phyloP scores from a whole-genome alignment of 2,797 vertebrate species.

The Sphenopsis melanotis region DNA sequence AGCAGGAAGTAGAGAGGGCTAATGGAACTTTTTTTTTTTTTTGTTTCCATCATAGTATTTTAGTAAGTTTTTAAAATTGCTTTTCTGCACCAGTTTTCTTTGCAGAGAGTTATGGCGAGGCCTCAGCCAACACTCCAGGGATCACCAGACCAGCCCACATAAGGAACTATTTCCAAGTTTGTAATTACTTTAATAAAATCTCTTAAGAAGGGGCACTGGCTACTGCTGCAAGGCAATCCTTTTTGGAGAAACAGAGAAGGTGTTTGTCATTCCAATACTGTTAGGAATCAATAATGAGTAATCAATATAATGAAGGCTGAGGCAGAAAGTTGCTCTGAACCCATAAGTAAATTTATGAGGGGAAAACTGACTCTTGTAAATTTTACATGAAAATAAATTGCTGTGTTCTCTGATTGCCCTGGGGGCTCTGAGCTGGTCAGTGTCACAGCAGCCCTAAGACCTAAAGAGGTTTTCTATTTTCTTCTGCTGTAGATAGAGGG shows the following conservation, averaged over 20 bases:
- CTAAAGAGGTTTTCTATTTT: background rate
- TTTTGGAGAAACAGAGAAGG: background rate
- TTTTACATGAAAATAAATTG: background rate
- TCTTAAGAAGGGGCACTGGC: background rate
- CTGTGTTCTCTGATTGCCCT: background rate
- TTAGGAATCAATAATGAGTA: background rate
- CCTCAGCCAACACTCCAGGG: background rate
- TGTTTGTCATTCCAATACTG: background rate
- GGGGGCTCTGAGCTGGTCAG: background rate
- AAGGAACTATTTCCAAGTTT: background rate
- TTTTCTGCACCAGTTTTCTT: background rate
- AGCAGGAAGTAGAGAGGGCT: background rate
- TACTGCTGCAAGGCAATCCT: background rate
- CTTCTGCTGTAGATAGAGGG: background rate
- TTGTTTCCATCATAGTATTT: background rate
- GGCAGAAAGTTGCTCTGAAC: background rate
- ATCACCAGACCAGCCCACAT: background rate
- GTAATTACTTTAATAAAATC: background rate
- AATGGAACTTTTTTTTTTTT: background rate
- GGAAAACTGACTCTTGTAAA: background rate
- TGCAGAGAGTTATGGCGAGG: background rate
- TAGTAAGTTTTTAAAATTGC: background rate
- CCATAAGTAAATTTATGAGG: background rate
- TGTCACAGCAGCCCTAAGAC: background rate
- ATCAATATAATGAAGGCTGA: background rate